Base-by-base conservation (phyloP, 2,797 vertebrate species). In the Tapera naevia region DNA sequence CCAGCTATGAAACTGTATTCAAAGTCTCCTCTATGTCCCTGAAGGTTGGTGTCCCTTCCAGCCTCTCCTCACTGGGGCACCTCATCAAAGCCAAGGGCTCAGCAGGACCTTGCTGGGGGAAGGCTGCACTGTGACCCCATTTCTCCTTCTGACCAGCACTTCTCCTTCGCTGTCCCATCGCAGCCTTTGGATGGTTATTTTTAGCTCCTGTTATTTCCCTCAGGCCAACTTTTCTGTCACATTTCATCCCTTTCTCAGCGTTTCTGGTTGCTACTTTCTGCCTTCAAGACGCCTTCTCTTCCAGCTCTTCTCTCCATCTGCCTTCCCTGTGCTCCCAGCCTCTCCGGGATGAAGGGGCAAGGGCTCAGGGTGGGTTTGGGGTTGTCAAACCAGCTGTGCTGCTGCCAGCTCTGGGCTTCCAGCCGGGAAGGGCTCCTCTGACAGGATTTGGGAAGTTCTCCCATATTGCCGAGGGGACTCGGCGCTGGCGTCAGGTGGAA, bases 171-270 rank as follows among this genome's bases (percentile, higher is more conserved):
- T 18, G 79, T 87, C 87, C 46, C 60, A 5, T n/a, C 2, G 25
- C 93, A 94, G 89, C 87, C 89, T 71, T 71, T 33, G 90, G 51
- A 46, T 0, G 18, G 64, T 80, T 93, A 93, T 95, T 93, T 95
- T 91, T 93, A 95, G 89, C 79, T 88, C 22, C 56, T 6, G 43
- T 76, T 94, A 86, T 92, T 93, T 95, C 94, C 95, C 95, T 84
- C 86, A 83, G 94, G 93, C 94, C 92, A 92, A 86, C 66, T 93
- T 93, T 92, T 96, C 93, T 87, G 65, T 80, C 91, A 78, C 92
- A 82, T 94, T 82, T 85, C 86, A 90, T 89, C 93, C 92, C 53
- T 66, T 89, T 82, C 91, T 80, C 86, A 25, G 45, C 8, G 48
- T 86, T 91, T 75, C 95, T 95, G 91, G 75, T 88, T 94, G 91